These are phyloP conservation scores for Elephantulus edwardii DNA, from an alignment of 2,113 vertebrate genomes.

Conservation along the genomic window DNA sequence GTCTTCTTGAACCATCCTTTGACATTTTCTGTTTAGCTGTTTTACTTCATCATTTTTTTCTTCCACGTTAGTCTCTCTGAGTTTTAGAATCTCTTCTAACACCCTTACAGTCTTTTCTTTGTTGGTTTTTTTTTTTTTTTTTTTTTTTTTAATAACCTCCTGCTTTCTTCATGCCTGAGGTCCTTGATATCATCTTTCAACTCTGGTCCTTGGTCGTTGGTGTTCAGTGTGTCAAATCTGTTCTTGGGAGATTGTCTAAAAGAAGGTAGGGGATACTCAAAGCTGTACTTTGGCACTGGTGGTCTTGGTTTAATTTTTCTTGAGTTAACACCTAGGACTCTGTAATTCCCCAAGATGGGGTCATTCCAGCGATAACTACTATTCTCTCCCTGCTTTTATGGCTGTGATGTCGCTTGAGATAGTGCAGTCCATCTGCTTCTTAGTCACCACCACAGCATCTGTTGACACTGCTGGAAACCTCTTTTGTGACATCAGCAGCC, in stretches of 20 bases:
- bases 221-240: background rate
- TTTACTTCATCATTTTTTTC: background rate
- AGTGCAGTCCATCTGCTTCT: background rate
- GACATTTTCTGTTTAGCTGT: background rate
- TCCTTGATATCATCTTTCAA: background rate
- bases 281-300: too few relatives aligned
- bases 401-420: background rate
- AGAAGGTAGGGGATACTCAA: too few relatives aligned
- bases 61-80: background rate
- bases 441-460: background rate
- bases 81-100: background rate
- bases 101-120: background rate
- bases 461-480: conserved; percentile 6
- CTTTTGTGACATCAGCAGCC: conserved; percentile 36
- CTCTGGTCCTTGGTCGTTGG: background rate
- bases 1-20: background rate
- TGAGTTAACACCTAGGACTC: background rate
- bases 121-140: background rate
- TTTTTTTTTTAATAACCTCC: background rate
- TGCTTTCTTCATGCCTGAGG: background rate
- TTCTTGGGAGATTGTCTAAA: background rate
- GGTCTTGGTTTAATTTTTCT: conserved; percentile 8
- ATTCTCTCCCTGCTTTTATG: background rate
- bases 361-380: background rate
- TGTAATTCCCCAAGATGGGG: background rate